Evolutionary conservation across 2,113 vertebrate genomes (phyloP), one percentile per base, ranked within the genome.

Genomic region (Syngnathoides biaculeatus): DNA sequence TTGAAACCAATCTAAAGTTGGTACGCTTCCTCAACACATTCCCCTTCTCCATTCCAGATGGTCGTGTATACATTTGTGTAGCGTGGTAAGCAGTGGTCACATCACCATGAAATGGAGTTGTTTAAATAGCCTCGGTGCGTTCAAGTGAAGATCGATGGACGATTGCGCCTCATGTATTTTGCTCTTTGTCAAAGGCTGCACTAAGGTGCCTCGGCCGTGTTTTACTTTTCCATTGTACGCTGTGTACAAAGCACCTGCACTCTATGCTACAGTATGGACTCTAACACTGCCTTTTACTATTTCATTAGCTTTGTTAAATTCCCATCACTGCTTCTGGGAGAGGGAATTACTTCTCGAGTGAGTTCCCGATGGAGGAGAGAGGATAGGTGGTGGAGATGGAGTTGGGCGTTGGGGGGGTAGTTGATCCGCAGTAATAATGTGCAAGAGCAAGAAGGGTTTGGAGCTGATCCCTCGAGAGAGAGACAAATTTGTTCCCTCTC

Each of bases 91-190:
- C 89, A 86, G 80, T 88, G 87, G 79, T 83, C 81, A 89, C 80
- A 86, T 91, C 87, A 86, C 88, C 89, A 92, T 92, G 87, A 90
- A 90, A 92, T 87, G 89, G 88, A 84, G 84, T 88, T 89, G 85
- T 86, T 89, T 88, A 88, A 91, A 91, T 89, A 83, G 79, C 84
- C 89, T 87, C 90, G 86, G 89, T 88, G 77, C 81, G 85, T 85
- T 79, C 74, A 72, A 78, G 77, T 69, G 64, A 73, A 67, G 74
- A 66, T 68, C 50, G 45, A 75, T 74, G 69, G 70, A 65, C 71
- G 65, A 65, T 77, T 75, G 64, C 72, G 40, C 68, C 69, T 87
- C 69, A 64, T 71, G 61, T 64, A 74, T 63, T 64, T 67, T 77
- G 66, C 71, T 68, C 64, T 78, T 83, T 77, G 85, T 88, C 87